These are phyloP conservation scores for Oncorhynchus tshawytscha DNA, from an alignment of 2,113 vertebrate species.

Conservation along the genomic window DNA sequence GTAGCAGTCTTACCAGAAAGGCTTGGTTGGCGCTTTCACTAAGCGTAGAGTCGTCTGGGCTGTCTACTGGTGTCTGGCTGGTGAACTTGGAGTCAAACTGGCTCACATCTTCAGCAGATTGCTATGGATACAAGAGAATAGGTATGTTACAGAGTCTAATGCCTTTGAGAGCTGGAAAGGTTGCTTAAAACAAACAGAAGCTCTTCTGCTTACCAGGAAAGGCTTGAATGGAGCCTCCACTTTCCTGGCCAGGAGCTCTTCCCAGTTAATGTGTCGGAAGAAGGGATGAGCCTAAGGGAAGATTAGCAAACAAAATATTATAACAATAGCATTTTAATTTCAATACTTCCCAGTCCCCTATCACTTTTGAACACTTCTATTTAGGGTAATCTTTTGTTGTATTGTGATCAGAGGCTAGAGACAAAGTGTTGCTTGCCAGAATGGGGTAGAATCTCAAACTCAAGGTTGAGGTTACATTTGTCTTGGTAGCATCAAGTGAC, in stretches of 20 bases:
- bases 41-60: slow-evolving; percentile 97
- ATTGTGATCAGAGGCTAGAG: too few relatives aligned
- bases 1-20: slow-evolving; percentile 86
- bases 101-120: slow-evolving; percentile 99
- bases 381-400: too few relatives aligned
- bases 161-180: background rate
- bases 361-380: too few relatives aligned
- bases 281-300: slow-evolving; percentile 85
- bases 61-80: slow-evolving; percentile 98
- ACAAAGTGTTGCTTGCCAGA: too few relatives aligned
- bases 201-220: slow-evolving; percentile 80
- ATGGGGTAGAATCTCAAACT: too few relatives aligned
- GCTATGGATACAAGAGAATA: slow-evolving; percentile 67
- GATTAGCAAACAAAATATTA: background rate
- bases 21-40: slow-evolving; percentile 99
- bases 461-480: background rate
- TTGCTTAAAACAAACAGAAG: slow-evolving; percentile 26
- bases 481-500: background rate
- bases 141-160: background rate
- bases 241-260: slow-evolving; percentile 92
- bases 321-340: too few relatives aligned
- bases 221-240: slow-evolving; percentile 98
- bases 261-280: slow-evolving; percentile 98
- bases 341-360: too few relatives aligned
- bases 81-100: slow-evolving; percentile 99